Evolutionary conservation across 2,888 invertebrate genomes (phyloP), one percentile per base, ranked within the genome.

Genomic region (Tromatobia lineatoria): DNA sequence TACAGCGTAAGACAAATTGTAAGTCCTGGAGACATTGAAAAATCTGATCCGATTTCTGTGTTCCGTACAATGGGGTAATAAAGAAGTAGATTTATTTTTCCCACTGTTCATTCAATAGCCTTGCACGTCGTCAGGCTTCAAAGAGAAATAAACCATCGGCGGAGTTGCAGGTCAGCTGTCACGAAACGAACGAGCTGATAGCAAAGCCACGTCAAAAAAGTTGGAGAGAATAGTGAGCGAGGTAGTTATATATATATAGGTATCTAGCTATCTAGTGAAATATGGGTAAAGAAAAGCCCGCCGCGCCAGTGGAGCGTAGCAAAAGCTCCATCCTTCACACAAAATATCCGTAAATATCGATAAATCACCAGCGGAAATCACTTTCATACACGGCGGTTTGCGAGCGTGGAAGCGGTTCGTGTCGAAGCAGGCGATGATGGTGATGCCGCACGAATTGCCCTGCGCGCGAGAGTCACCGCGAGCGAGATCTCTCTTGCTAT

Each of bases 281-380:
- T 47, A 67, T 18, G 34, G 52, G 7, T 52, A 38, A 71, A 18
- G 20, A 64, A 70, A 52, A 54, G 42, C 23, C 13, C 25, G 34
- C 38, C 42, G 42, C 3, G 20, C 23, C 20, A 23, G 23, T 54
- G 54, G 23, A 54, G 54, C 54, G 54, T 4, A 11, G 20, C 20
- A 13, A 23, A 23, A 20, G 23, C 54, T 11, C 25, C 34, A 13
- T 23, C 15, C 18, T 34, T 59, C 70, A 13, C 50, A 38, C n/a
- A 29, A 29, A 74, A 61, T 23, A 38, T 54, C 18, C 64, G 54
- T 75, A 64, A 76, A 71, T 54, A 76, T 81, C 81, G 47, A 81
- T 66, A 76, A 71, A 82, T 38, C 47, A n/a, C 7, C 15, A n/a
- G 29, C n/a, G 71, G 50, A 66, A 77, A 77, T 82, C 38, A 71